phyloP scores from a whole-genome alignment of 2,797 vertebrate genomes.

The Darevskia nairensis region DNA sequence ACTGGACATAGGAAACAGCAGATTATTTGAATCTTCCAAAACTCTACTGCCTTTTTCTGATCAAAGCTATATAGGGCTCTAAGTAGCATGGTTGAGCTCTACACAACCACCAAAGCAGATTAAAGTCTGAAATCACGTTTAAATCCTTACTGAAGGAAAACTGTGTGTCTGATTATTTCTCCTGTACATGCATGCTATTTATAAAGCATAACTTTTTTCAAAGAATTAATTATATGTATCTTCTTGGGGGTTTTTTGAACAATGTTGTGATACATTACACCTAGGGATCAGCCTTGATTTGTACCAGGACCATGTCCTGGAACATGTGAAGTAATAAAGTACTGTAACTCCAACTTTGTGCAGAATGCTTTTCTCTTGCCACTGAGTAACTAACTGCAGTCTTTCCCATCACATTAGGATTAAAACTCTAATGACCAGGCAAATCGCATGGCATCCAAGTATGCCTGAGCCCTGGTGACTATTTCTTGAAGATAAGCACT shows the following conservation, averaged over 20 bases:
- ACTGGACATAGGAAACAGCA: constrained; percentile 42
- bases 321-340: constrained; percentile 1
- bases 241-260: not conserved
- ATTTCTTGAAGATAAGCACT: not conserved
- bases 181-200: constrained; percentile 20
- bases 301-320: not conserved
- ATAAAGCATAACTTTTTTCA: constrained; percentile 6
- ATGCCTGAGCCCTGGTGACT: not conserved
- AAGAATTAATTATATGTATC: not conserved
- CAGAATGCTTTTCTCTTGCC: constrained; percentile 2
- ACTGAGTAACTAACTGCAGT: not conserved
- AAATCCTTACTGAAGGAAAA: not conserved
- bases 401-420: not conserved
- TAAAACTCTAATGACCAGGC: not conserved
- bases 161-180: not conserved
- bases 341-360: not conserved
- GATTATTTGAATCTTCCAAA: constrained; percentile 63
- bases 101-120: not conserved
- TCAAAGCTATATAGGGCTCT: constrained; percentile 51
- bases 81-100: constrained; percentile 48
- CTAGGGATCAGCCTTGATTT: not conserved
- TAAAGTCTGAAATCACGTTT: constrained; percentile 11
- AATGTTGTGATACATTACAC: not conserved
- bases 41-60: constrained; percentile 68
- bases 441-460: not conserved